Conservation (phyloP, 2,888 invertebrate genomes). For the Lepidocyrtoides sp. region DNA sequence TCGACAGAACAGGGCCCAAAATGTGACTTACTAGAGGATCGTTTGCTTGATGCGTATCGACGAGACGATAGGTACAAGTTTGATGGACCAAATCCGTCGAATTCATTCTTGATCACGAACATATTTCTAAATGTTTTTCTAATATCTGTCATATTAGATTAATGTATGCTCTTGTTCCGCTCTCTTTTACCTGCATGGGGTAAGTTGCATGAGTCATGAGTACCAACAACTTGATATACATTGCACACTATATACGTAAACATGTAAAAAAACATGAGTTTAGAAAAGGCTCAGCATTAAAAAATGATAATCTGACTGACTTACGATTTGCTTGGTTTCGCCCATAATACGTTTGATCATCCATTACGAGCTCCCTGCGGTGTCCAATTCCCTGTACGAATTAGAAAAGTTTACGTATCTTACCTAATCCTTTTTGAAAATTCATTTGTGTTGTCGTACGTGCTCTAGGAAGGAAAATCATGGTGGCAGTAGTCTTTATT, state of each 20-base stretch:
- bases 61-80: conserved; percentile 15
- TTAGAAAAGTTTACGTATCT: not conserved
- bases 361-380: conserved; percentile 72
- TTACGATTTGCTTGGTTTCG: conserved; percentile 79
- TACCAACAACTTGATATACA: not conserved
- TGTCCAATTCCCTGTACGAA: conserved; percentile 14
- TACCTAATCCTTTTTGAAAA: conserved; percentile 17
- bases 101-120: conserved; percentile 84
- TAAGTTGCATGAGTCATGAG: not conserved
- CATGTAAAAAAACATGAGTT: not conserved
- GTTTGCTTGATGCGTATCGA: conserved; percentile 44
- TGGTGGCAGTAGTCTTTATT: not conserved
- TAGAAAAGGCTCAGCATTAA: not conserved
- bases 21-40: conserved; percentile 66
- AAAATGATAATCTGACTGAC: conserved; percentile 72
- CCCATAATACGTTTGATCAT: conserved; percentile 67
- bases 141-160: conserved; percentile 85
- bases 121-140: conserved; percentile 82
- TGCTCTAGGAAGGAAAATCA: conserved; percentile 34
- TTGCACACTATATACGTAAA: conserved; percentile 4
- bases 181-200: conserved; percentile 79
- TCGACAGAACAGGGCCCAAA: conserved; percentile 2
- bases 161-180: conserved; percentile 77
- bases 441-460: conserved; percentile 43
- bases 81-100: conserved; percentile 79